Evolutionary conservation across 2,113 vertebrate species (phyloP).

Genomic region (Cebus imitator): DNA sequence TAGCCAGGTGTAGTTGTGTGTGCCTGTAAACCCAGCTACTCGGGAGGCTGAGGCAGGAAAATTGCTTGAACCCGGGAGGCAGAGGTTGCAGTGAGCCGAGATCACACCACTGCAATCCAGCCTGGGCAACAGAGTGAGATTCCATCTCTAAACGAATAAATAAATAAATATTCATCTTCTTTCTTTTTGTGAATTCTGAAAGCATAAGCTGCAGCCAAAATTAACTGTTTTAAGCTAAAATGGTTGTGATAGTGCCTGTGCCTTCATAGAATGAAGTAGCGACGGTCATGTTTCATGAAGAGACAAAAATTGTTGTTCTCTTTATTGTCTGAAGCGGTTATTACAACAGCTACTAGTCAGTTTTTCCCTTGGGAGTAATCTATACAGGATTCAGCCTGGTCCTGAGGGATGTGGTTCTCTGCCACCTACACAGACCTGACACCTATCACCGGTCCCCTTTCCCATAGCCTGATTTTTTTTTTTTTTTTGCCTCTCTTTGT

Average conservation of each 20-base stretch:
- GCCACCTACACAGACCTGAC: background rate
- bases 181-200: background rate
- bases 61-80: background rate
- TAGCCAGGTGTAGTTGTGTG: background rate
- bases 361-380: background rate
- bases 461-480: background rate
- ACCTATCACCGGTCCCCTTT: background rate
- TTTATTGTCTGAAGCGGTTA: background rate
- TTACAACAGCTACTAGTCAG: background rate
- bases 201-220: background rate
- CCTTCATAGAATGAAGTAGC: background rate
- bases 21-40: background rate
- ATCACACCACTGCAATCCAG: background rate
- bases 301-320: background rate
- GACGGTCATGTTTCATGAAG: background rate
- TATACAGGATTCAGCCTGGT: background rate
- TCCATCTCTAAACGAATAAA: background rate
- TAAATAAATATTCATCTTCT: background rate
- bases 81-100: background rate
- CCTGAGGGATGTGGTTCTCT: background rate
- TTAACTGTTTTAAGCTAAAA: background rate
- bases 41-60: background rate
- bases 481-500: constrained; percentile 42
- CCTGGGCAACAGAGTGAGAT: background rate
- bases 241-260: background rate